Conservation (phyloP, 2,888 invertebrate species). For the Meghimatium bilineatum region DNA sequence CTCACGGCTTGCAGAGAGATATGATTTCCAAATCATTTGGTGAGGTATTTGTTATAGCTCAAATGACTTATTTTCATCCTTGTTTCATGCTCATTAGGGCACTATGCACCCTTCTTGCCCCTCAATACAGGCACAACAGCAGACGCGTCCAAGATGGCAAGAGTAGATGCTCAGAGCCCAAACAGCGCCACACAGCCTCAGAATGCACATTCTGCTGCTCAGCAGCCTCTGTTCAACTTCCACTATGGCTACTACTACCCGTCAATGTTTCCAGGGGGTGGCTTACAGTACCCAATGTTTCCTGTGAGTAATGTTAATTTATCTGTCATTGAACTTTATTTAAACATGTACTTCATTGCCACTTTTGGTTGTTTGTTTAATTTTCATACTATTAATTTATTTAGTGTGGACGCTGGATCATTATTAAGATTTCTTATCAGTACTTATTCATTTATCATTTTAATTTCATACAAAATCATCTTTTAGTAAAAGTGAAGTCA, state of each 20-base stretch:
- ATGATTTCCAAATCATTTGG: slow-evolving; percentile 17
- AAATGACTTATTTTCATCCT: slow-evolving; percentile 7
- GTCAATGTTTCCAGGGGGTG: slow-evolving; percentile 76
- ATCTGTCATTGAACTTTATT: too few species aligned
- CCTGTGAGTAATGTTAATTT: slow-evolving; percentile 61
- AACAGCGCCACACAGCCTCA: slow-evolving; percentile 83
- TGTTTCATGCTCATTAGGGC: slow-evolving; percentile 38
- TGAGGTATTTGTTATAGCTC: neutral
- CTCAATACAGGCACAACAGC: slow-evolving; percentile 53
- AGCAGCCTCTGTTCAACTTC: slow-evolving; percentile 81
- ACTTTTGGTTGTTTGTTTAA: too few species aligned
- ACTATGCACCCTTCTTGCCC: slow-evolving; percentile 38
- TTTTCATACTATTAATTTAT: too few species aligned
- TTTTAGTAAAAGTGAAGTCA: too few species aligned
- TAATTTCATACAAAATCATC: too few species aligned
- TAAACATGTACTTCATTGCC: too few species aligned
- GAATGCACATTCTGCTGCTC: slow-evolving; percentile 78
- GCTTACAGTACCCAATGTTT: slow-evolving; percentile 78
- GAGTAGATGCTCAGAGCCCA: slow-evolving; percentile 88
- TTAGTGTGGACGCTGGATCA: too few species aligned
- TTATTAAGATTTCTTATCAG: too few species aligned
- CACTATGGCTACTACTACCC: slow-evolving; percentile 87
- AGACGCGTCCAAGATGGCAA: slow-evolving; percentile 78
- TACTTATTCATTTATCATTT: too few species aligned
- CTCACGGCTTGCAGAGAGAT: neutral